These are phyloP conservation scores for Falco punctatus DNA, from an alignment of 2,113 vertebrate species.

Conservation along the genomic window DNA sequence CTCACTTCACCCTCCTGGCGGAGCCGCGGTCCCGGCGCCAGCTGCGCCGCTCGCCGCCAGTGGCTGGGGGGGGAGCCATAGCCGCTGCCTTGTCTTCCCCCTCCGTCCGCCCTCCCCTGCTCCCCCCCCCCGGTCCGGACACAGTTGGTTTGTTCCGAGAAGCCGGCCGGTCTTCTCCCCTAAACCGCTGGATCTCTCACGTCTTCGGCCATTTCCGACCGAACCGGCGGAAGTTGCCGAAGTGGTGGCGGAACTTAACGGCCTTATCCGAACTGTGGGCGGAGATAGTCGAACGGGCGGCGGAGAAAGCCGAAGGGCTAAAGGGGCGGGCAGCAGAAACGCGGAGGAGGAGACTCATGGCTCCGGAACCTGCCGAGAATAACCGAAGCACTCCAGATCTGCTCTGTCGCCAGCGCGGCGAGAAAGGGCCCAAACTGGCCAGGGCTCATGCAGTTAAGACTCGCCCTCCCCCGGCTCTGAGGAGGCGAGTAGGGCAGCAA, in stretches of 20 bases:
- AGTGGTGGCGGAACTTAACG: slow-evolving; percentile 36
- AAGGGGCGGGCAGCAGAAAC: not conserved
- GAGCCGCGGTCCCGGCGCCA: not conserved
- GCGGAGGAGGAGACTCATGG: not conserved
- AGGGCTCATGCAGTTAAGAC: not conserved
- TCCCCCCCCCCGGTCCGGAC: not conserved
- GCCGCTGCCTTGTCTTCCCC: not conserved
- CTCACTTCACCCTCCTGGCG: slow-evolving; percentile 22
- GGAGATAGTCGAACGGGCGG: not conserved
- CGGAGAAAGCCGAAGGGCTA: not conserved
- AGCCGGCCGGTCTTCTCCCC: slow-evolving; percentile 28
- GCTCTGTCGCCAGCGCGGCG: not conserved
- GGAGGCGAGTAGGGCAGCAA: fast-evolving
- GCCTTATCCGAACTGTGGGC: not conserved
- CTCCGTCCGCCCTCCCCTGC: not conserved
- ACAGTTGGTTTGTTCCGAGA: slow-evolving; percentile 56
- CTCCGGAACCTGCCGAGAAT: not conserved
- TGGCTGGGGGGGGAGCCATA: not conserved
- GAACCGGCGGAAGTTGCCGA: slow-evolving; percentile 31
- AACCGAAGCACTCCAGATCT: not conserved
- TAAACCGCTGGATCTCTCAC: slow-evolving; percentile 45
- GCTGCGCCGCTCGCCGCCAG: not conserved
- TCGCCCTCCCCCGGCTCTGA: no score
- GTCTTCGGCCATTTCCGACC: slow-evolving; percentile 69
- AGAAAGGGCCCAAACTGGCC: no score